Conservation (phyloP, 2,888 invertebrate genomes). For the Eutolmus rufibarbis region DNA sequence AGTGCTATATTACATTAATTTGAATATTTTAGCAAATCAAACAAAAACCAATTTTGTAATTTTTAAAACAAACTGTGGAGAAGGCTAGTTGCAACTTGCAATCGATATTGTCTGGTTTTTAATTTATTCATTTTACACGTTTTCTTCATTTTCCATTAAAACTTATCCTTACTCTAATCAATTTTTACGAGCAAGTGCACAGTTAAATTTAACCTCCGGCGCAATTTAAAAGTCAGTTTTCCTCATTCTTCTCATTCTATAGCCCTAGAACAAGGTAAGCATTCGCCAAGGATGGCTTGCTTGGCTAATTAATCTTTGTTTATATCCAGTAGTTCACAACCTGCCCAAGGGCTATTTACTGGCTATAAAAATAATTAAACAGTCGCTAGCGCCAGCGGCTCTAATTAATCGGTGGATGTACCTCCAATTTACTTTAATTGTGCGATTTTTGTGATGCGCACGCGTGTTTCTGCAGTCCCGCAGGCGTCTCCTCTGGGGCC, state of each 20-base stretch:
- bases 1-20: too few species aligned
- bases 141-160: background rate
- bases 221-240: background rate
- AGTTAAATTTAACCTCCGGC: background rate
- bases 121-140: background rate
- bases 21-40: too few species aligned
- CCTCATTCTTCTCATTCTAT: background rate
- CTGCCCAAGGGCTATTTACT: constrained; percentile 1
- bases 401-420: constrained; percentile 19
- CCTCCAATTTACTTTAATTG: constrained; percentile 26
- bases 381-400: constrained; percentile 19
- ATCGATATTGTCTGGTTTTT: background rate
- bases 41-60: background rate
- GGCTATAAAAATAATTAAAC: constrained; percentile 35
- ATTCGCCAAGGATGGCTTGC: constrained; percentile 25
- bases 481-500: background rate
- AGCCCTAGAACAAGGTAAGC: background rate
- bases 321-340: constrained; percentile 24
- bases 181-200: background rate
- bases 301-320: constrained; percentile 12
- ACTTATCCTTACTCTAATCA: background rate
- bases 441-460: constrained; percentile 21
- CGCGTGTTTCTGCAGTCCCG: background rate
- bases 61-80: background rate
- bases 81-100: background rate